A percentile compares a stretch with the other conserved stretches of the same genome.
These are phyloP conservation scores for Atta cephalotes DNA, from an alignment of 1,140 invertebrate genomes.

Conservation along the genomic window DNA sequence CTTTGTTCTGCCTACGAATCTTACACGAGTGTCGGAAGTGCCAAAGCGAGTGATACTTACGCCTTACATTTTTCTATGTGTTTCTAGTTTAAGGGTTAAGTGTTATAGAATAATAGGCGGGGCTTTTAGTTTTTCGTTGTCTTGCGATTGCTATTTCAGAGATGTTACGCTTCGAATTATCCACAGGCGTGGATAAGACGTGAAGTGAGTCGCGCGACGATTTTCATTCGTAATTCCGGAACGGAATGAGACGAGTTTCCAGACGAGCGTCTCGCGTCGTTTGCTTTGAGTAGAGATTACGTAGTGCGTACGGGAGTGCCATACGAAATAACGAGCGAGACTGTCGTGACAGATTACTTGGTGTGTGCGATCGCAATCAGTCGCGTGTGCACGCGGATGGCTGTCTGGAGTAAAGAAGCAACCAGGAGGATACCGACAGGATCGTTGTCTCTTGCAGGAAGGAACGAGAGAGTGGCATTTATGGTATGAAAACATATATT, in stretches of 20 bases:
- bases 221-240: neutral
- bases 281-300: neutral
- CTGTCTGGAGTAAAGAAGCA: neutral
- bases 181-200: neutral
- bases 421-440: neutral
- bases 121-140: no score
- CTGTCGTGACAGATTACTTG: neutral
- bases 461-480: neutral
- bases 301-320: neutral
- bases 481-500: neutral
- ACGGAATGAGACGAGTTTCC: neutral
- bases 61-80: no score
- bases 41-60: no score
- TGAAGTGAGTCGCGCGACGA: neutral
- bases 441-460: neutral
- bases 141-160: neutral
- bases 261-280: neutral
- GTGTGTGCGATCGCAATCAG: neutral
- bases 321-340: conserved; percentile 26
- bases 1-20: no score
- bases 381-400: neutral
- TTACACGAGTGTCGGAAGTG: no score
- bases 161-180: neutral
- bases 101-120: no score
- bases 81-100: no score